Percentiles rank a stretch among this genome's conserved stretches.
Conservation (phyloP, 2,888 invertebrate genomes). For the Geophilus truncorum region DNA sequence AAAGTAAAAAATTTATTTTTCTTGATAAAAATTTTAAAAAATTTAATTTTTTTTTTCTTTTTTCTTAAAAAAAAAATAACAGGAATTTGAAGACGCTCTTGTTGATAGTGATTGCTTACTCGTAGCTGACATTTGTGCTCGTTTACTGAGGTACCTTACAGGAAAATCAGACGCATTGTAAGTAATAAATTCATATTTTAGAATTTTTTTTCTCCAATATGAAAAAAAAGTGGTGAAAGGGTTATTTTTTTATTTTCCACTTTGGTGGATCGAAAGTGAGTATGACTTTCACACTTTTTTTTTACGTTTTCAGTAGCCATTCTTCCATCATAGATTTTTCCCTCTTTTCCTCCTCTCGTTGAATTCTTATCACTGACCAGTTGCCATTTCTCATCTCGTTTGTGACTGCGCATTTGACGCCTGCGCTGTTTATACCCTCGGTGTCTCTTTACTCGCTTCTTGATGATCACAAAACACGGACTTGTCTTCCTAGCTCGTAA, state of each 20-base stretch:
- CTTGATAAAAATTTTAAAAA: not conserved
- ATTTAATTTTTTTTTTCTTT: conserved; percentile 31
- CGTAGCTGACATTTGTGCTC: conserved; percentile 40
- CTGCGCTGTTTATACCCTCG: not conserved
- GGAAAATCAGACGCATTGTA: conserved; percentile 39
- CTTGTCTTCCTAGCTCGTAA: not conserved
- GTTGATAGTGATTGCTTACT: conserved; percentile 39
- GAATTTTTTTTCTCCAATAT: not conserved
- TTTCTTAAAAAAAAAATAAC: too few relatives aligned
- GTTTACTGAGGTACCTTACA: conserved; percentile 39
- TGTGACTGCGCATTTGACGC: conserved; percentile 5
- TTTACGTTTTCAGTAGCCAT: not conserved
- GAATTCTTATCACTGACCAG: not conserved
- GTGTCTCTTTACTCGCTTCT: not conserved
- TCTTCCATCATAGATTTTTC: not conserved
- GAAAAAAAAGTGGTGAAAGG: too few relatives aligned
- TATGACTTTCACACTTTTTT: not conserved
- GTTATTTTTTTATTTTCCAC: too few relatives aligned
- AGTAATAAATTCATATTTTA: conserved; percentile 34
- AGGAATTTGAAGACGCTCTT: conserved; percentile 41
- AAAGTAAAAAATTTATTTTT: not conserved
- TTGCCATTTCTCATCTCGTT: not conserved
- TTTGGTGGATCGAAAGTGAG: not conserved
- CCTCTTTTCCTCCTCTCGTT: not conserved
- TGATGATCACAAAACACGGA: not conserved